phyloP scores from a whole-genome alignment of 2,113 vertebrate species.

The Sylvia atricapilla region DNA sequence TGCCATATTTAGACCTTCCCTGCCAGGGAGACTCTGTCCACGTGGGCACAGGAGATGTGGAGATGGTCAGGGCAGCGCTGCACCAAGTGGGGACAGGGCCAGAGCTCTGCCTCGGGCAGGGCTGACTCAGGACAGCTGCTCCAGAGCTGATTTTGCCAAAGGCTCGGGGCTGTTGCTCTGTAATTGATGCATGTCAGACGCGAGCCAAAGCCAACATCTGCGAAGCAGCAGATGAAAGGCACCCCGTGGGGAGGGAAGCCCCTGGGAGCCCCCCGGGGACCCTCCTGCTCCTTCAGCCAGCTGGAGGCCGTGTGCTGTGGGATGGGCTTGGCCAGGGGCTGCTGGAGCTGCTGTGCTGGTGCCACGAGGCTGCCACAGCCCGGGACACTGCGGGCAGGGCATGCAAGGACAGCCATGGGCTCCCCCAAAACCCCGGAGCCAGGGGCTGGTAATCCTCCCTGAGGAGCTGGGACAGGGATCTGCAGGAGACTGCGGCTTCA shows the following conservation, averaged over 20 bases:
- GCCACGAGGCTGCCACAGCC: not conserved
- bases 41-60: not conserved
- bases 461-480: not conserved
- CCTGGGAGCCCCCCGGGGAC: not conserved
- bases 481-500: not conserved
- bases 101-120: not conserved
- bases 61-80: fast-evolving
- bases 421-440: fast-evolving
- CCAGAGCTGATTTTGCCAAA: constrained; percentile 10
- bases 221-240: not conserved
- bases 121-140: constrained; percentile 46
- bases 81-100: fast-evolving
- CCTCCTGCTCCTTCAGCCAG: not conserved
- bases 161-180: not conserved
- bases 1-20: not conserved
- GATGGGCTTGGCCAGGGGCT: not conserved
- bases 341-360: not conserved
- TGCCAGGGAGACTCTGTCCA: not conserved
- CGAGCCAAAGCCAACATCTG: constrained; percentile 51
- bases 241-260: not conserved
- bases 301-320: not conserved
- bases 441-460: fast-evolving
- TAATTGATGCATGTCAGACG: not conserved
- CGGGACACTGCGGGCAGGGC: fast-evolving
- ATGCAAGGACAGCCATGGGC: not conserved